Base-by-base conservation (phyloP, 2,797 vertebrate species). In the Agapornis canus region DNA sequence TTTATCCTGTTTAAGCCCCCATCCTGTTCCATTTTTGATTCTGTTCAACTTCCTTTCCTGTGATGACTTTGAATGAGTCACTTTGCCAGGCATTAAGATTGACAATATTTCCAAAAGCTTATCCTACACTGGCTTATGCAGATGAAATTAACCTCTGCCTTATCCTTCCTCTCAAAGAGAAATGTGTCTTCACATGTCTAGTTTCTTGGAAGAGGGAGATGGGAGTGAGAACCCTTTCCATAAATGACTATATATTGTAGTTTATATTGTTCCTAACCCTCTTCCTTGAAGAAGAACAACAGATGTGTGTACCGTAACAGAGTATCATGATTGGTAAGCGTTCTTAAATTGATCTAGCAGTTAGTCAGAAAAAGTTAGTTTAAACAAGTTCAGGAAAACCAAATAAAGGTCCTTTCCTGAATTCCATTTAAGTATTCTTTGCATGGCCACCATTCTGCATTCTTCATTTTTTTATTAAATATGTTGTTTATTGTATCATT, bases 1-100 rank as follows among this genome's bases (percentile, higher is more conserved):
- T 95, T 96, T 92, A 89, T 96, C 91, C 89, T 95, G 77, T 95
- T 69, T 49, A 86, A 94, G 92, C 80, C 89, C 70, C 75, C 94
- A 97, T 97, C 97, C 96, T 97, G 97, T 97, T 97, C 95, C 94
- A 79, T 69, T 97, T 96, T 95, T 96, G 94, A 95, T 97, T 97
- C 93, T 97, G 48, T 96, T 96, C 95, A 92, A 75, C 97, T 97
- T 97, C 96, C 96, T 94, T 96, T 96, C 93, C 94, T 94, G 94
- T 95, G 90, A 91, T 93, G 94, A 80, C 81, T 96, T 76, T 83
- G 66, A 87, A 43, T 97, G 94, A 97, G 69, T 97, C 94, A 96
- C 90, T 96, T 95, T 96, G 92, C 95, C 94, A 95, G 92, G 90
- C 96, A 91, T 83, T 94, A 95, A 96, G 89, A 97, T 77, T 80